Evolutionary conservation across 2,888 invertebrate species (phyloP).

Genomic region (Emmelina monodactyla): DNA sequence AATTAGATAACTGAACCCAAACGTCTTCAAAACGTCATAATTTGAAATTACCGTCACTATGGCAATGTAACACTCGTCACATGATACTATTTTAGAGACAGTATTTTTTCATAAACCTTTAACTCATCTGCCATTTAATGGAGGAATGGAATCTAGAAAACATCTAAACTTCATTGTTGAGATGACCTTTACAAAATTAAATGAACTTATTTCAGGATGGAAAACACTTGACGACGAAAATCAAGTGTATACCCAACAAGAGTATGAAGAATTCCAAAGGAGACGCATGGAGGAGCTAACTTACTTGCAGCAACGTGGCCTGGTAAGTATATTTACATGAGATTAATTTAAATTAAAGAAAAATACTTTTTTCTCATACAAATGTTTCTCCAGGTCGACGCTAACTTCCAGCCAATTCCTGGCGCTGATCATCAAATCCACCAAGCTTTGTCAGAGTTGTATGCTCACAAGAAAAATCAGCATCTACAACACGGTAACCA

Average conservation of each 20-base stretch:
- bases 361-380: conserved; percentile 1
- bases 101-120: no score
- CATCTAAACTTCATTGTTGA: no score
- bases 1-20: no score
- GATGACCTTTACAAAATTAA: no score
- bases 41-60: no score
- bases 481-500: conserved; percentile 30
- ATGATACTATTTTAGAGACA: no score
- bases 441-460: conserved; percentile 19
- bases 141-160: no score
- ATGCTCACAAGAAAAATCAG: no score
- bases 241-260: conserved; percentile 82
- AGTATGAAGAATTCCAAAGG: conserved; percentile 79
- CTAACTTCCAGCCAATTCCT: conserved; percentile 43
- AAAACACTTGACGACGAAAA: conserved; percentile 89
- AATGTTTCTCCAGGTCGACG: conserved; percentile 40
- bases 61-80: no score
- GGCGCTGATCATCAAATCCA: conserved; percentile 49
- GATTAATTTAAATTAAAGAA: background rate
- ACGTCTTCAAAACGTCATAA: no score
- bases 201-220: conserved; percentile 77
- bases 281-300: conserved; percentile 71
- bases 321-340: conserved; percentile 52
- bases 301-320: conserved; percentile 71
- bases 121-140: no score